Conservation (phyloP, 2,888 invertebrate genomes). For the Ceramica pisi region DNA sequence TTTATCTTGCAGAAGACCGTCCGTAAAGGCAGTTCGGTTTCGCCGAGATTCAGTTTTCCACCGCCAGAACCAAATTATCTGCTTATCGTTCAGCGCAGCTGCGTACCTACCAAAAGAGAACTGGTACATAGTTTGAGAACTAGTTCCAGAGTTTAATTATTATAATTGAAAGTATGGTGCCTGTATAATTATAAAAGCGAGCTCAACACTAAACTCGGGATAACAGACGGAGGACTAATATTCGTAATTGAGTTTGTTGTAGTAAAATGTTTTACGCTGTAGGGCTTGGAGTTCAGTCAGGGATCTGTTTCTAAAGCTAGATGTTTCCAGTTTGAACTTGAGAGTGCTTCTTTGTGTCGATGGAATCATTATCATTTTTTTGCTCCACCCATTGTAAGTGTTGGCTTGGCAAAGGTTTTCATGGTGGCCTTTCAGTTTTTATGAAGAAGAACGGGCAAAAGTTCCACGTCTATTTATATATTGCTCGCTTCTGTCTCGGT, state of each 20-base stretch:
- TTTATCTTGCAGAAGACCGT: background rate
- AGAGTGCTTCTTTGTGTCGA: background rate
- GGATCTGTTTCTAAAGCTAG: background rate
- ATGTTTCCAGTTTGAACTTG: background rate
- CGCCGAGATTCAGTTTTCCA: background rate
- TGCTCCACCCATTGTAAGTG: too few relatives aligned
- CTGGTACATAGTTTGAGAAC: constrained; percentile 22
- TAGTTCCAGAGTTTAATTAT: constrained; percentile 33
- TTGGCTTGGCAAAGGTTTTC: too few relatives aligned
- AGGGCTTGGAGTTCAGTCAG: background rate
- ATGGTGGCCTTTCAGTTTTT: too few relatives aligned
- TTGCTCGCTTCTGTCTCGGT: background rate
- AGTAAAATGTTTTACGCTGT: constrained; percentile 1
- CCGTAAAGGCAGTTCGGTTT: too few relatives aligned
- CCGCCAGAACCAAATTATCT: constrained; percentile 1
- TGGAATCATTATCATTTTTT: too few relatives aligned
- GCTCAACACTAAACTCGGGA: constrained; percentile 14
- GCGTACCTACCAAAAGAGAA: constrained; percentile 11
- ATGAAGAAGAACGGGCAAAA: too few relatives aligned
- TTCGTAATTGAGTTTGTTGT: constrained; percentile 34
- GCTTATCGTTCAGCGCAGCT: constrained; percentile 13
- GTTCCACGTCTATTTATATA: too few relatives aligned
- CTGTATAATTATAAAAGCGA: constrained; percentile 45
- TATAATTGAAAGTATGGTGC: constrained; percentile 34
- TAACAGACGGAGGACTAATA: constrained; percentile 20